phyloP scores from a whole-genome alignment of 1,140 invertebrate genomes.

The Platyscapa corneri region DNA sequence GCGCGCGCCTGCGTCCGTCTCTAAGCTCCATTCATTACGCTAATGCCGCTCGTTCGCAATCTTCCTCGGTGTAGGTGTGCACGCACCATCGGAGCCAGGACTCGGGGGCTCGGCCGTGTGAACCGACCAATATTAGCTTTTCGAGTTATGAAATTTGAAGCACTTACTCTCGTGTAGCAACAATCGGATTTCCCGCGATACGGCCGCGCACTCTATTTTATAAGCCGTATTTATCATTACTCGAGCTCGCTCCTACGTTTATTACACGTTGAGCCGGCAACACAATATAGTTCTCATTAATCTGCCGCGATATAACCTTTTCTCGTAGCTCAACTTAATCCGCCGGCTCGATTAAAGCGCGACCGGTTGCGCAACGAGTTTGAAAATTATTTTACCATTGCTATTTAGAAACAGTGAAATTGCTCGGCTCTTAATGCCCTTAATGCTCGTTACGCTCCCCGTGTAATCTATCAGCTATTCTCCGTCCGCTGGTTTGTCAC shows the following conservation, averaged over 20 bases:
- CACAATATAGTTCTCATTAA: conserved; percentile 29
- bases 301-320: not conserved
- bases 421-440: too few species aligned
- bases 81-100: not conserved
- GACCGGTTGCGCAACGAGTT: not conserved
- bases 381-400: not conserved
- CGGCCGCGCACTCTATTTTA: not conserved
- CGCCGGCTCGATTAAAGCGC: not conserved
- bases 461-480: not conserved
- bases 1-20: not conserved
- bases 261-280: not conserved
- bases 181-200: conserved; percentile 6
- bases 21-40: not conserved
- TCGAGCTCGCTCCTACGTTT: not conserved
- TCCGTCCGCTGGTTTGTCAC: not conserved
- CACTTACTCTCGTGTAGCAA: conserved; percentile 12
- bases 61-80: conserved; percentile 25
- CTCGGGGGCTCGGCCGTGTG: not conserved
- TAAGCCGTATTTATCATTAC: conserved; percentile 23
- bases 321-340: not conserved
- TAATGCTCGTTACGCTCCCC: not conserved
- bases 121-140: conserved; percentile 30
- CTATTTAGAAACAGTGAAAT: conserved; percentile 1
- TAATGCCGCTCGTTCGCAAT: conserved; percentile 14
- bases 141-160: conserved; percentile 28